Evolutionary conservation across 2,888 invertebrate species (phyloP), one percentile per base, ranked within the genome.

Genomic region (Oxycera nigricornis): DNA sequence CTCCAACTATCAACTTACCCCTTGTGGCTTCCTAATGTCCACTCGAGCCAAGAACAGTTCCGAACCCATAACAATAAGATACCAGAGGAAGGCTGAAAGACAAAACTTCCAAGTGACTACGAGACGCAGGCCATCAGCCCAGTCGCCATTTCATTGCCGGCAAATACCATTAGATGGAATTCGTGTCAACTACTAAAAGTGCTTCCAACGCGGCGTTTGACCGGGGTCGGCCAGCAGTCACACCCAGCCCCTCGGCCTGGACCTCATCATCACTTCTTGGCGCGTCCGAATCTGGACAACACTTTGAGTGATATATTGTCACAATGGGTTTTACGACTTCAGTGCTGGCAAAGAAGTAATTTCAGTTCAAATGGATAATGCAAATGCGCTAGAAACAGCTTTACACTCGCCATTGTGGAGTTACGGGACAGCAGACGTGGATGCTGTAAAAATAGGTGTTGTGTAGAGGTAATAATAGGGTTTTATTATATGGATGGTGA

Each of bases 271-370:
- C 26, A 6, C 7, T 28, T 24, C 59, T 4, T 59, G 26, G 28
- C 28, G 30, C 26, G 65, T 39, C 24, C 39, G 35, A 31, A 20
- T 20, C 35, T 9, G 14, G 22, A 39, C 65, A 65, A 24, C 65
- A 24, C 39, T 41, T 65, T 65, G 65, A 65, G 41, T 65, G 65
- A 65, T 65, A 65, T 65, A 65, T 65, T 65, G 65, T 65, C 65
- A 22, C 65, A 39, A 26, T 30, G 28, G 30, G n/a, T 65, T 70
- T 70, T 70, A 70, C 39, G 52, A 70, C 55, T 46, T 20, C 31
- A 55, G 22, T 55, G 6, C 30, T 28, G 50, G 68, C 68, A 68
- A 68, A 68, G 68, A 68, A 68, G 68, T 46, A 68, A 68, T 68
- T 68, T 39, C 22, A 65, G 65, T 41, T 35, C 30, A 65, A 65